Conservation (phyloP, 1,140 invertebrate species). For the Tetramorium alpestre region DNA sequence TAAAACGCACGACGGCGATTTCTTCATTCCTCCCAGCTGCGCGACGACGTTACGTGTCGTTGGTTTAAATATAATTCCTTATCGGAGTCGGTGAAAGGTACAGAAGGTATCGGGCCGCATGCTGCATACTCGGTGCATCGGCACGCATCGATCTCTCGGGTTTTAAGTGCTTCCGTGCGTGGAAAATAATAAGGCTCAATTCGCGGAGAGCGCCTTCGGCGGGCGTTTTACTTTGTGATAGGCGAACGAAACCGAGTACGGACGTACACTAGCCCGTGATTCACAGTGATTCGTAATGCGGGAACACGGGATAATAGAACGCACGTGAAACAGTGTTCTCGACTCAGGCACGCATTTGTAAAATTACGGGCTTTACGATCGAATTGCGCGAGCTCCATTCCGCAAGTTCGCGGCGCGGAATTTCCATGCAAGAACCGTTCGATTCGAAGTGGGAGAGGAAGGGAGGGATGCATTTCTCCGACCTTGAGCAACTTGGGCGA, state of each 20-base stretch:
- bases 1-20: conserved; percentile 20
- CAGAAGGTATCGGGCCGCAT: conserved; percentile 50
- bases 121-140: conserved; percentile 61
- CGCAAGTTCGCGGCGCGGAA: background rate
- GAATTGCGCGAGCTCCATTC: background rate
- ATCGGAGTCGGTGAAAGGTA: conserved; percentile 70
- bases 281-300: background rate
- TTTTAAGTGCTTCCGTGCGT: conserved; percentile 64
- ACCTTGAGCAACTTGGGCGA: background rate
- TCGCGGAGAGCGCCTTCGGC: background rate
- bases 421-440: background rate
- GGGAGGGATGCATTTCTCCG: background rate
- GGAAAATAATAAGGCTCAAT: conserved; percentile 56
- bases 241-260: conserved; percentile 24
- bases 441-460: background rate
- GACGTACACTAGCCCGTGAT: background rate
- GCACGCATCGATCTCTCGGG: conserved; percentile 67
- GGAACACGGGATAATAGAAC: background rate
- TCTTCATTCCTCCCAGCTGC: conserved; percentile 51
- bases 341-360: background rate
- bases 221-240: conserved; percentile 36
- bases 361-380: background rate
- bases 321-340: background rate
- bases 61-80: conserved; percentile 73
- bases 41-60: conserved; percentile 59